Base-by-base conservation (phyloP, 2,113 vertebrate genomes). In the Sardina pilchardus region DNA sequence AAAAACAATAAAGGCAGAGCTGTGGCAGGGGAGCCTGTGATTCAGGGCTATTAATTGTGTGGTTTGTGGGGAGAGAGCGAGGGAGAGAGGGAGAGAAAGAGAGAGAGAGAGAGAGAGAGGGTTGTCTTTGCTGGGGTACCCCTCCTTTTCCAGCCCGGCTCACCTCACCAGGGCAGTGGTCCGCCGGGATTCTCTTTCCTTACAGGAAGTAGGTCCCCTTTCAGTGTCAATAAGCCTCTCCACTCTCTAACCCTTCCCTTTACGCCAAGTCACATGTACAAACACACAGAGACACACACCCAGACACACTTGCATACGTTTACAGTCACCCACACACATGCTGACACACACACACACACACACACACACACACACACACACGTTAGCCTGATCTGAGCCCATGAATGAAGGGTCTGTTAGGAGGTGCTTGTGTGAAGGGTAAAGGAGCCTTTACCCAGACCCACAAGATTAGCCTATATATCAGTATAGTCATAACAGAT, bases 401-500 rank as follows among this genome's bases (percentile, higher is more conserved):
- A 16, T n/a, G 0, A 85, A 14, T 6, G 16, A 75, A 86, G 88
- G 93, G 92, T 63, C 93, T 94, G 88, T 87, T 89, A 91, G 91
- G 92, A 94, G 91, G 88, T 67, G 84, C 89, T 89, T 94, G 93
- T 88, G 78, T 92, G 94, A 88, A 92, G 19, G 90, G 92, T 91
- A 93, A 82, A 9, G 7, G 86, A 89, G 82, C 36, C 36, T 39
- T 17, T 78, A 78, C 71, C 14, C 71, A 78, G 42, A 82, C 59
- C 83, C 50, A 16, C 71, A 82, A 75, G 44, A 63, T 39, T 75
- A 78, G 10, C 71, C 34, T 34, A 36, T 36, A 36, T 34, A 78
- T 36, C 5, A 78, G 34, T 12, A 78, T 39, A 78, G 34, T 17
- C 71, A 78, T 36, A 36, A 36, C 16, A 78, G 34, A 17, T 30